Conservation (phyloP, 1,140 invertebrate species). For the Drosophila lowei region DNA sequence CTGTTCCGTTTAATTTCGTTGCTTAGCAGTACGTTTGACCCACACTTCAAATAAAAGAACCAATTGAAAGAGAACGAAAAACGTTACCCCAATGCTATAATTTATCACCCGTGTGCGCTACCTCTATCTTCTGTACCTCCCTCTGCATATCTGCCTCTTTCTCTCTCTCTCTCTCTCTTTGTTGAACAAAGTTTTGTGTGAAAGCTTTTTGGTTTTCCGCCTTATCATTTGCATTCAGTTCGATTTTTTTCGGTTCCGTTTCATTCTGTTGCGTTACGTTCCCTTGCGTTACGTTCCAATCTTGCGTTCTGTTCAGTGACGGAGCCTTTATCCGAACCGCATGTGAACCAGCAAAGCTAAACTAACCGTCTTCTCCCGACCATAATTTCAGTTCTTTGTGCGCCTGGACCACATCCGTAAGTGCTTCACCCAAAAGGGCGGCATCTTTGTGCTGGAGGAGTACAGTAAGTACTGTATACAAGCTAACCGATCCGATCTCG, state of each 20-base stretch:
- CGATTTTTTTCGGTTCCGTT: slow-evolving; percentile 16
- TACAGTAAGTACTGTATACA: slow-evolving; percentile 90
- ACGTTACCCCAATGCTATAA: slow-evolving; percentile 1
- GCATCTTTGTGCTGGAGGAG: slow-evolving; percentile 99
- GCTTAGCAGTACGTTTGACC: slow-evolving; percentile 15
- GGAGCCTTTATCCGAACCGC: slow-evolving; percentile 16
- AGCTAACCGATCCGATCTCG: background rate
- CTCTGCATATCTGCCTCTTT: slow-evolving; percentile 19
- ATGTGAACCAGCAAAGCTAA: slow-evolving; percentile 14
- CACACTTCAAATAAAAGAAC: slow-evolving; percentile 11
- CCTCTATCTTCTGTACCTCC: slow-evolving; percentile 22
- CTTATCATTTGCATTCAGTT: slow-evolving; percentile 26
- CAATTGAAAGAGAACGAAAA: slow-evolving; percentile 15
- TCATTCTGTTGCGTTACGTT: slow-evolving; percentile 40
- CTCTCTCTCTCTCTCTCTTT: slow-evolving; percentile 18
- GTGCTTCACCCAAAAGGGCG: slow-evolving; percentile 99
- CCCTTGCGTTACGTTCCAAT: slow-evolving; percentile 27
- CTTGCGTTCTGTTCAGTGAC: slow-evolving; percentile 23
- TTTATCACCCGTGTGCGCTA: slow-evolving; percentile 34
- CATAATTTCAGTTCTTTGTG: slow-evolving; percentile 98
- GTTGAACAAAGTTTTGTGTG: slow-evolving; percentile 32
- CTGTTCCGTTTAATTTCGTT: slow-evolving; percentile 28
- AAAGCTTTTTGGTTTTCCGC: slow-evolving; percentile 37
- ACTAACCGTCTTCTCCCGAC: slow-evolving; percentile 24
- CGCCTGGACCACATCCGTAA: slow-evolving; percentile 99